These are phyloP conservation scores for Orcinus orca DNA, from an alignment of 2,113 vertebrate species.

Conservation along the genomic window DNA sequence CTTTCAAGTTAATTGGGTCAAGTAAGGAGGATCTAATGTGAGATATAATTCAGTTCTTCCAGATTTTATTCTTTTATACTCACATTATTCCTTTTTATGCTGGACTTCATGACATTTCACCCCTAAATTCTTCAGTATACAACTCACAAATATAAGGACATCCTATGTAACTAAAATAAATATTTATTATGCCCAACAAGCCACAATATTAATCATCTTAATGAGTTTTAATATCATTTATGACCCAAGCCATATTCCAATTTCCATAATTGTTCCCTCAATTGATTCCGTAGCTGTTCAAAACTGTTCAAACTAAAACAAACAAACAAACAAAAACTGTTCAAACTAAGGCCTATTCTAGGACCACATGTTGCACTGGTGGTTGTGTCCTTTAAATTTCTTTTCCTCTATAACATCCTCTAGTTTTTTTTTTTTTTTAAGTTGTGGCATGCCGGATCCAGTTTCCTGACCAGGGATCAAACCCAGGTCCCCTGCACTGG, in stretches of 20 bases:
- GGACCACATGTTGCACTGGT: neutral
- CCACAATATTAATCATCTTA: neutral
- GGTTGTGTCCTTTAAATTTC: neutral
- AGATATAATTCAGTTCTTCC: neutral
- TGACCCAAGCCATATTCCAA: neutral
- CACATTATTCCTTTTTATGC: neutral
- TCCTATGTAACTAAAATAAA: neutral
- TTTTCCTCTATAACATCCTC: neutral
- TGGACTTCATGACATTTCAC: neutral
- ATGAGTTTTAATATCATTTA: neutral
- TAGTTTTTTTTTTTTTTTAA: no score
- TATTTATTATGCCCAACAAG: neutral
- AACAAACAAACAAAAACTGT: no score
- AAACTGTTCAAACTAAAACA: neutral
- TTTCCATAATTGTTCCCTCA: neutral
- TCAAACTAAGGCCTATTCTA: neutral
- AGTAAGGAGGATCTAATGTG: neutral
- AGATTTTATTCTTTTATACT: neutral
- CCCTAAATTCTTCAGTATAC: neutral
- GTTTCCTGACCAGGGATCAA: no score
- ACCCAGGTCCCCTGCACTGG: no score
- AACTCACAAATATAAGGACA: neutral
- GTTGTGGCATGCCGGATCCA: no score
- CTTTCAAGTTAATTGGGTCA: neutral
- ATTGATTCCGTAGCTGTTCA: neutral